phyloP scores from a whole-genome alignment of 1,140 invertebrate species.

The Anagrus nilaparvatae region DNA sequence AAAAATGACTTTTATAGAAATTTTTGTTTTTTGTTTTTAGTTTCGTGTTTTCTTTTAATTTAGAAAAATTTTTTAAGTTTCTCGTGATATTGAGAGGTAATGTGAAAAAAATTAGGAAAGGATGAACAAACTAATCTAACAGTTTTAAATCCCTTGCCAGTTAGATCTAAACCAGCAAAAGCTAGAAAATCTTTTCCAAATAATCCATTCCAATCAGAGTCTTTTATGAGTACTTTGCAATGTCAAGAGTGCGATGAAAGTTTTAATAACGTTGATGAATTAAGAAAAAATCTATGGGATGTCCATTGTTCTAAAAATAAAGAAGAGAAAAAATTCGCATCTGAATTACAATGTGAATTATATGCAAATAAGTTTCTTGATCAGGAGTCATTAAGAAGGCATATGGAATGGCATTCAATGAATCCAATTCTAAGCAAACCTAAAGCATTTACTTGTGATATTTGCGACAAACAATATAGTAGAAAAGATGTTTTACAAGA shows the following conservation, averaged over 20 bases:
- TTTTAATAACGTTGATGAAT: slow-evolving; percentile 28
- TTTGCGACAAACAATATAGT: slow-evolving; percentile 50
- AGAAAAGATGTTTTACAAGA: slow-evolving; percentile 40
- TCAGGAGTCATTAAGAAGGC: slow-evolving; percentile 42
- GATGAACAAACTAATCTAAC: no score
- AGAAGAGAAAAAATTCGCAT: slow-evolving; percentile 28
- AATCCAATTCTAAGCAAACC: slow-evolving; percentile 29
- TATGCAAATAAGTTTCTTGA: slow-evolving; percentile 50
- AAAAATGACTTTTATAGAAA: no score
- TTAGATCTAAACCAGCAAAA: slow-evolving; percentile 32
- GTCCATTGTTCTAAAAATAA: slow-evolving; percentile 36
- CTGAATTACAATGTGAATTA: slow-evolving; percentile 47
- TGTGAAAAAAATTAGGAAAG: no score
- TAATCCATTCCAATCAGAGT: slow-evolving; percentile 3
- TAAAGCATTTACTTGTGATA: slow-evolving; percentile 44
- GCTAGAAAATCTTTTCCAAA: slow-evolving; percentile 34
- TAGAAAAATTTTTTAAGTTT: no score
- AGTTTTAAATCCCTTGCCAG: no score
- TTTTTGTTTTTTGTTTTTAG: no score
- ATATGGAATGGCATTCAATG: slow-evolving; percentile 43
- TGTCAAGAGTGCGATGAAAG: slow-evolving; percentile 38
- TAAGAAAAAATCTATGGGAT: slow-evolving; percentile 37
- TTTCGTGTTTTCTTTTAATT: no score
- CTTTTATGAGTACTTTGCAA: slow-evolving; percentile 19
- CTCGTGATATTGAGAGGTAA: no score